Evolutionary conservation across 2,888 invertebrate genomes (phyloP).

Genomic region (Ophion ellenae): DNA sequence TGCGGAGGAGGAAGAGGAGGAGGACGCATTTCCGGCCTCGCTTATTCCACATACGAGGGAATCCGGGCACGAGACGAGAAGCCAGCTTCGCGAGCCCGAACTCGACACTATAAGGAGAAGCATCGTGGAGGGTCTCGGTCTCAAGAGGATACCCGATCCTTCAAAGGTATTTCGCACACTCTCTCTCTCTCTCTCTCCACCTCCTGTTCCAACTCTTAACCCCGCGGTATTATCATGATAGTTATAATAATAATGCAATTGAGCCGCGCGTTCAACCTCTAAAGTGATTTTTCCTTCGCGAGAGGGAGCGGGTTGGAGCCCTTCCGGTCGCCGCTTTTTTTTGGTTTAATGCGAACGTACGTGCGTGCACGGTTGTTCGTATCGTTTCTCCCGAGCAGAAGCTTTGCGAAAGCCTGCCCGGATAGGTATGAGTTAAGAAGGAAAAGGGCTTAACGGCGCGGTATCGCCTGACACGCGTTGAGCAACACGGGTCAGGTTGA

Average conservation of each 20-base stretch:
- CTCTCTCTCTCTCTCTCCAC: conserved; percentile 13
- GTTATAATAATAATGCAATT: conserved; percentile 7
- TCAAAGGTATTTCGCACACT: conserved; percentile 77
- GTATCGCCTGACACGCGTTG: background rate
- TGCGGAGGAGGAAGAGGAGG: conserved; percentile 42
- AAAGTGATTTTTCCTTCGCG: background rate
- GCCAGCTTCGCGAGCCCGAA: conserved; percentile 72
- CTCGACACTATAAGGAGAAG: conserved; percentile 80
- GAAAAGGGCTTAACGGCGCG: conserved; percentile 3
- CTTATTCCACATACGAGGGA: conserved; percentile 48
- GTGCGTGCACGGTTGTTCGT: background rate
- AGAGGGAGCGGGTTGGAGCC: too few species aligned
- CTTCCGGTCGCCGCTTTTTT: too few species aligned
- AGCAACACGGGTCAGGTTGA: background rate
- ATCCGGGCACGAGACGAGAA: conserved; percentile 61
- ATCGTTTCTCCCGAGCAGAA: background rate
- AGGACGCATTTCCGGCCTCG: conserved; percentile 51
- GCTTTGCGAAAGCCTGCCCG: background rate
- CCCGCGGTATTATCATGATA: conserved; percentile 28
- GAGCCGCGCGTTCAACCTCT: background rate
- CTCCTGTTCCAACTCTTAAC: conserved; percentile 18
- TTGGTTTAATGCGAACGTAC: background rate
- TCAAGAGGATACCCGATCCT: conserved; percentile 81
- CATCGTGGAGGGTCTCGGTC: conserved; percentile 81
- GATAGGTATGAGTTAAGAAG: conserved; percentile 6